These are phyloP conservation scores for Helicoverpa zea DNA, from an alignment of 1,140 invertebrate species.

Conservation along the genomic window DNA sequence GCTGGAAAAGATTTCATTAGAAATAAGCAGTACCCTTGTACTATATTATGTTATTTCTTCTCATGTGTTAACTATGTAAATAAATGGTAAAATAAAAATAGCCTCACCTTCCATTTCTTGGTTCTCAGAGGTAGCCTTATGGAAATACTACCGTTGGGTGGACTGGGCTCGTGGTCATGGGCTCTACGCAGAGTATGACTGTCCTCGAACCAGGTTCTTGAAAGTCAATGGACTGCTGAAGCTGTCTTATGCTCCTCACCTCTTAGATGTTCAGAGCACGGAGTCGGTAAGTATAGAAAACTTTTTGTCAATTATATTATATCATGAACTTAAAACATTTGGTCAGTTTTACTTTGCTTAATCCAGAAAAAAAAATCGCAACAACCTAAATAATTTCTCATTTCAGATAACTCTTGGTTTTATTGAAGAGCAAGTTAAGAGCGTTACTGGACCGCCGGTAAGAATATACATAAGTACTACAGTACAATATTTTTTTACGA, in stretches of 20 bases:
- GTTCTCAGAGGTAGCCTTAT: constrained; percentile 72
- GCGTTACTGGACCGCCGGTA: constrained; percentile 48
- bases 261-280: constrained; percentile 78
- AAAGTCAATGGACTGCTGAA: constrained; percentile 77
- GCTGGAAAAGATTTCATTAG: too few relatives aligned
- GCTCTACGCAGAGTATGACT: constrained; percentile 77
- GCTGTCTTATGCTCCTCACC: constrained; percentile 73
- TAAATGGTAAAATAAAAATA: too few relatives aligned
- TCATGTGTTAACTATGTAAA: too few relatives aligned
- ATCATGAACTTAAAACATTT: too few relatives aligned
- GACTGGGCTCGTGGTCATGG: constrained; percentile 77
- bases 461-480: constrained; percentile 19
- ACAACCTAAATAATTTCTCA: neutral
- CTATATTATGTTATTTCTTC: too few relatives aligned
- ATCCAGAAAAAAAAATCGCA: too few relatives aligned
- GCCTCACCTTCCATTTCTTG: too few relatives aligned
- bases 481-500: neutral
- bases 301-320: too few relatives aligned
- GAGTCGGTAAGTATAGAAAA: constrained; percentile 66
- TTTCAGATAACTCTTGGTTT: constrained; percentile 70
- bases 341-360: too few relatives aligned
- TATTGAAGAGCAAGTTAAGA: constrained; percentile 67
- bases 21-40: too few relatives aligned
- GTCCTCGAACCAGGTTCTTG: constrained; percentile 73
- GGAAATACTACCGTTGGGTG: constrained; percentile 80